Evolutionary conservation across 2,797 vertebrate species (phyloP), one percentile per base, ranked within the genome.

Genomic region (Hephaestus fuliginosus): DNA sequence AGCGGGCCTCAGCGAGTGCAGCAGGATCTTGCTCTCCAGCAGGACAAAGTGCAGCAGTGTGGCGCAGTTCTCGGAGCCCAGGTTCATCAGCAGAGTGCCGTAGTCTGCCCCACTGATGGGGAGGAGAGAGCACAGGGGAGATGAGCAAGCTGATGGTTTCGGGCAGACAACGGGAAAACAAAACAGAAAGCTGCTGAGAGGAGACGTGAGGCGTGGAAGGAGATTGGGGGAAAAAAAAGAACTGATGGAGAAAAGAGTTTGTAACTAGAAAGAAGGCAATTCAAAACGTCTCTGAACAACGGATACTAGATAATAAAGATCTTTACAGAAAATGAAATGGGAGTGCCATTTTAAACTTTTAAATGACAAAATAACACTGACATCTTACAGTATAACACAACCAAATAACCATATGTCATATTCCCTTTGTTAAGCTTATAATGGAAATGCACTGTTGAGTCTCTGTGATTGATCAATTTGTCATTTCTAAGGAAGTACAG

Each of bases 11-110:
- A 99, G 97, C 12, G 98, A 99, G 93, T 99, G 98, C 55, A 99
- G 95, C 75, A 99, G 96, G 88, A 99, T 99, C 91, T 99, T 99
- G 93, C 89, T 97, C 93, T 99, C 98, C 86, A 97, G 92, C 70
- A 99, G 92, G 53, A 99, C 96, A 84, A 98, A 98, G 87, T 97
- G 96, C 82, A 99, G 94, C 86, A 99, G 88, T 0, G 97, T 97
- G 70, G 97, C 97, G 82, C 97, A 99, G 94, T 99, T 99, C 92
- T 99, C 98, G 0, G 97, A 93, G 83, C 98, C 98, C 91, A 99
- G 95, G 83, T 98, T 99, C 94, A 97, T 97, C 76, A 99, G 95
- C 89, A 99, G 95, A 18, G 97, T 98, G 89, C 97, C 96, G 33
- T 98, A 99, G 93, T 99, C 96, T 63, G 98, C 98, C 87, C 98